Base-by-base conservation (phyloP, 2,888 invertebrate species). In the Pachycephus smyrnensis region DNA sequence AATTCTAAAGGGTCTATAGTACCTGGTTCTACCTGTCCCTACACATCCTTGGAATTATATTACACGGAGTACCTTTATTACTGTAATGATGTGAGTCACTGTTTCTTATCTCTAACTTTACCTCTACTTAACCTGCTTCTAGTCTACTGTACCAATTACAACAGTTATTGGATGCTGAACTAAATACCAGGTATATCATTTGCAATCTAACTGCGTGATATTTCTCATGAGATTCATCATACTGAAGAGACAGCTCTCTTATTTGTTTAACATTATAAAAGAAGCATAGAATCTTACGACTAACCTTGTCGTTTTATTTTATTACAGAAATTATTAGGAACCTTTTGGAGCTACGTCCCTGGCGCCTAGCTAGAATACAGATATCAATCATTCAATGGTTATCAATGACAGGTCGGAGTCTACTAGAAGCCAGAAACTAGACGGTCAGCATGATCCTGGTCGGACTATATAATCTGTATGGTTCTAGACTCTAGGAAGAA, bases 351-450 rank as follows among this genome's bases (percentile, higher is more conserved):
- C 40, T 55, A 55, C 40, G 1, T 55, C 40, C 40, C 40, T 55
- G 40, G 75, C 31, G 32, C 23, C 55, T 33, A 15, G 55, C 75
- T 68, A 69, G 68, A 73, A 78, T 73, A 30, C 75, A 76, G 73
- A 76, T 78, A 85, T 85, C 83, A 80, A 85, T 85, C 85, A 85
- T 84, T 77, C 78, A 79, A 79, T 31, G 80, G 69, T 40, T 73
- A 81, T 81, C 81, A 76, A 82, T 78, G 84, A 85, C 81, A 83
- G 78, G 68, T 71, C 33, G 31, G 31, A 71, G 71, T 71, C 71
- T 71, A 71, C 33, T 71, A 71, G 71, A 71, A 1, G 71, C 12
- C 31, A 33, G n/a, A 15, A 71, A 32, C 71, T 31, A 30, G 71
- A 71, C 31, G 40, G 40, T 55, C 40, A 9, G 23, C 40, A 23